Evolutionary conservation across 2,888 invertebrate genomes (phyloP).

Genomic region (Acronicta aceris): DNA sequence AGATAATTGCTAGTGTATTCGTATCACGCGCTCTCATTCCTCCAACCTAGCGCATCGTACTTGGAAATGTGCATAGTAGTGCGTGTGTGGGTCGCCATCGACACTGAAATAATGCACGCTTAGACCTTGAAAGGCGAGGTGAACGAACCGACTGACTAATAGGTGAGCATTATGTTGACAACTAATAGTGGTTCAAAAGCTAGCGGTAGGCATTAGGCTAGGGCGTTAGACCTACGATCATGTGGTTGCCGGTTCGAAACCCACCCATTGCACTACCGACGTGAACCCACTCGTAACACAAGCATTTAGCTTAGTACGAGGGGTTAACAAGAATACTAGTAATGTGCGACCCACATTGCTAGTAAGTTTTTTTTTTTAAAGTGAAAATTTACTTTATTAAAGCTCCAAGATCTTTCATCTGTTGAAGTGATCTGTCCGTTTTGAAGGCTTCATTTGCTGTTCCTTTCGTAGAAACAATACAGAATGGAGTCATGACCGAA

Average conservation of each 20-base stretch:
- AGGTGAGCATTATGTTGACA: slow-evolving; percentile 75
- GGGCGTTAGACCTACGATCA: too few species aligned
- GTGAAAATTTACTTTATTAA: slow-evolving; percentile 67
- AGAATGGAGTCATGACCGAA: slow-evolving; percentile 69
- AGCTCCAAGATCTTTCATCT: slow-evolving; percentile 61
- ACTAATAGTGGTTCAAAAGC: slow-evolving; percentile 67
- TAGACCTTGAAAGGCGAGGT: slow-evolving; percentile 81
- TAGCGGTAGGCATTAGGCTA: too few species aligned
- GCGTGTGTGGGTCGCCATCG: slow-evolving; percentile 77
- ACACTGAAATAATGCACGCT: slow-evolving; percentile 77
- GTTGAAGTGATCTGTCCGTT: slow-evolving; percentile 48
- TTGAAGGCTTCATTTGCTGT: slow-evolving; percentile 60
- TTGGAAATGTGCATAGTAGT: slow-evolving; percentile 81
- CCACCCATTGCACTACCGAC: too few species aligned
- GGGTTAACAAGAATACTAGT: too few species aligned
- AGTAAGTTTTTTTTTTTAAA: too few species aligned
- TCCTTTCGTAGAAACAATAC: slow-evolving; percentile 68
- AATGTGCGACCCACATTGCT: too few species aligned
- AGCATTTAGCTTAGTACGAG: too few species aligned
- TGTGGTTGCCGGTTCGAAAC: too few species aligned
- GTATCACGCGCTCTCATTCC: slow-evolving; percentile 84
- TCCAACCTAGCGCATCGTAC: slow-evolving; percentile 84
- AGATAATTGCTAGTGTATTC: slow-evolving; percentile 79
- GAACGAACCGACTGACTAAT: slow-evolving; percentile 74
- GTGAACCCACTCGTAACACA: too few species aligned